These are phyloP conservation scores for Tholera decimalis DNA, from an alignment of 2,888 invertebrate species.

Conservation along the genomic window DNA sequence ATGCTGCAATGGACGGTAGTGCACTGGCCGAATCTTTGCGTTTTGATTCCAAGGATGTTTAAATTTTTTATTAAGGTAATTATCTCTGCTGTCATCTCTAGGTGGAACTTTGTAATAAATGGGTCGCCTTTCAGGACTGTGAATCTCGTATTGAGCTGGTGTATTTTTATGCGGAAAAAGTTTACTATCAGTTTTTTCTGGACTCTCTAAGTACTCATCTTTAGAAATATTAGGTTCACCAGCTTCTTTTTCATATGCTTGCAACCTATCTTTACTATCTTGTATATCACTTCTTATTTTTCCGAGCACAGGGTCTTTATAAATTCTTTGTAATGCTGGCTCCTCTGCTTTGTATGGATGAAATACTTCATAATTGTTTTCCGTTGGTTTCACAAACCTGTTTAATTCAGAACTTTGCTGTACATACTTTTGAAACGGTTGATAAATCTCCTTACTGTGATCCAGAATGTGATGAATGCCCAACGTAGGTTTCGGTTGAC, in stretches of 20 bases:
- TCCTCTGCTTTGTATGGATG: conserved; percentile 87
- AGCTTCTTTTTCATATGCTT: conserved; percentile 81
- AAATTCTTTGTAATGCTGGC: conserved; percentile 80
- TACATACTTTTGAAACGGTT: conserved; percentile 78
- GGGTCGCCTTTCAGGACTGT: conserved; percentile 82
- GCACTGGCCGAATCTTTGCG: conserved; percentile 84
- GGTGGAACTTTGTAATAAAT: conserved; percentile 79
- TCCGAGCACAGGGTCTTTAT: conserved; percentile 81
- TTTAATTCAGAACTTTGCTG: conserved; percentile 68
- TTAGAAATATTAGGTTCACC: conserved; percentile 79
- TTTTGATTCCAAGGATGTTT: conserved; percentile 86
- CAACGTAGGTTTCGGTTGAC: conserved; percentile 73
- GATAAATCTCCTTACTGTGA: conserved; percentile 69
- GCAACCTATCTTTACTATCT: conserved; percentile 77
- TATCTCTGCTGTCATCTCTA: conserved; percentile 73
- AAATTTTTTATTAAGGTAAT: conserved; percentile 81
- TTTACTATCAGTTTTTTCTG: conserved; percentile 80
- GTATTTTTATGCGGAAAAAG: conserved; percentile 81
- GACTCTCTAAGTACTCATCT: conserved; percentile 83
- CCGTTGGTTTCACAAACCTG: conserved; percentile 72
- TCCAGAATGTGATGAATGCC: conserved; percentile 81
- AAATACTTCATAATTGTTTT: conserved; percentile 82
- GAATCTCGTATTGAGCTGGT: conserved; percentile 82
- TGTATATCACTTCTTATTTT: conserved; percentile 82
- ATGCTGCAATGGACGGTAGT: conserved; percentile 85